Evolutionary conservation across 2,113 vertebrate species (phyloP).

Genomic region (Boulengeromyrus knoepffleri): DNA sequence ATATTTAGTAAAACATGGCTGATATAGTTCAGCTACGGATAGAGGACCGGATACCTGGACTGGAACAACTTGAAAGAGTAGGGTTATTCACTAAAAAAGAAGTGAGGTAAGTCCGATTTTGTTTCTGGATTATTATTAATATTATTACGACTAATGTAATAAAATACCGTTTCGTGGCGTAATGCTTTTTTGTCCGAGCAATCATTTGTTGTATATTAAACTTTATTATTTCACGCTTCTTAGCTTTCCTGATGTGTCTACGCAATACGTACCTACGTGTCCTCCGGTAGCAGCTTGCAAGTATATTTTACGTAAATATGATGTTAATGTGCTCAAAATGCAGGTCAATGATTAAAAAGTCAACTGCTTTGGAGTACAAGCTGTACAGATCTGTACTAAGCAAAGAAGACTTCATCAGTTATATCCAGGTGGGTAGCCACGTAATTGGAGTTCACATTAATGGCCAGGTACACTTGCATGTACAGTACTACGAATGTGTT

Average conservation of each 20-base stretch:
- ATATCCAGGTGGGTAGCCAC: constrained; percentile 71
- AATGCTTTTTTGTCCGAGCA: not conserved
- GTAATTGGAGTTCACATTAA: not conserved
- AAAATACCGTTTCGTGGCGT: not conserved
- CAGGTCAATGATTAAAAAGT: constrained; percentile 82
- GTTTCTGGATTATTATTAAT: not conserved
- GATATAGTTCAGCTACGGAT: constrained; percentile 78
- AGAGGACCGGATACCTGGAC: constrained; percentile 78
- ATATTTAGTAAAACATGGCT: constrained; percentile 62
- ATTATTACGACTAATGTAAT: not conserved
- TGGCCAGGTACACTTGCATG: not conserved
- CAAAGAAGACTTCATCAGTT: constrained; percentile 85
- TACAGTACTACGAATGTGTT: not conserved
- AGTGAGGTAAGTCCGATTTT: constrained; percentile 67
- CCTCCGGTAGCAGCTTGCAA: not conserved
- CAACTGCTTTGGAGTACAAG: constrained; percentile 85
- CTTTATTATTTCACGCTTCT: not conserved
- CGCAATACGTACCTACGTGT: not conserved
- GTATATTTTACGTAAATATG: not conserved
- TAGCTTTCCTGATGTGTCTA: not conserved
- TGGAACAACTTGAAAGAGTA: constrained; percentile 85
- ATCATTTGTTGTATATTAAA: not conserved
- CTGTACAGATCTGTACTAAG: constrained; percentile 72
- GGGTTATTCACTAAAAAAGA: constrained; percentile 79
- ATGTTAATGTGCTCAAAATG: not conserved